Conservation (phyloP, 2,797 vertebrate species). For the Galaxias olidus region DNA sequence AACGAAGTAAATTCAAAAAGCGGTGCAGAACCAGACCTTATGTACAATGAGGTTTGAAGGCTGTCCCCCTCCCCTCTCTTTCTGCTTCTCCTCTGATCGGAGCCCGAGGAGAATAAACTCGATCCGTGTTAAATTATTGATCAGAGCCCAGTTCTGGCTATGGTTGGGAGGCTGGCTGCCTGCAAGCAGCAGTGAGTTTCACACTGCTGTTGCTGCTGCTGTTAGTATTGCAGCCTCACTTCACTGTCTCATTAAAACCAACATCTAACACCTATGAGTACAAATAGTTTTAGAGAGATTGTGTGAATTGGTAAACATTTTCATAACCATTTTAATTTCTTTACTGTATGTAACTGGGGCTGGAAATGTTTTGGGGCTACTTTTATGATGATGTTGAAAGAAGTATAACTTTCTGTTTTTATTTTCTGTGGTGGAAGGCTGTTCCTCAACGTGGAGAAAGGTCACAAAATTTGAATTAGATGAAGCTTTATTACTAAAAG, state of each 20-base stretch:
- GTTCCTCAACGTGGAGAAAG: too few relatives aligned
- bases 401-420: background rate
- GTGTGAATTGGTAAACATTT: slow-evolving; percentile 58
- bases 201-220: slow-evolving; percentile 42
- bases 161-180: slow-evolving; percentile 56
- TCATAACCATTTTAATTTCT: slow-evolving; percentile 29
- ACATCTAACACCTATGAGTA: slow-evolving; percentile 63
- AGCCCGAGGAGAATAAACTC: slow-evolving; percentile 60
- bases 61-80: slow-evolving; percentile 52
- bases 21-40: slow-evolving; percentile 42
- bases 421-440: too few relatives aligned
- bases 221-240: slow-evolving; percentile 60
- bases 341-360: slow-evolving; percentile 1
- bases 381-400: background rate
- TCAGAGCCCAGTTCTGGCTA: slow-evolving; percentile 65
- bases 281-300: slow-evolving; percentile 63
- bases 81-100: slow-evolving; percentile 56
- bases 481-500: too few relatives aligned
- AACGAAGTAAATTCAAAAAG: slow-evolving; percentile 54
- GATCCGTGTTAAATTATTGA: slow-evolving; percentile 79
- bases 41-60: slow-evolving; percentile 55
- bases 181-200: slow-evolving; percentile 41
- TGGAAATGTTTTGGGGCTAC: slow-evolving; percentile 20
- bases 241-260: slow-evolving; percentile 67
- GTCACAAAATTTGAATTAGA: too few relatives aligned